These are phyloP conservation scores for Nebria salina DNA, from an alignment of 2,888 invertebrate genomes.

Conservation along the genomic window DNA sequence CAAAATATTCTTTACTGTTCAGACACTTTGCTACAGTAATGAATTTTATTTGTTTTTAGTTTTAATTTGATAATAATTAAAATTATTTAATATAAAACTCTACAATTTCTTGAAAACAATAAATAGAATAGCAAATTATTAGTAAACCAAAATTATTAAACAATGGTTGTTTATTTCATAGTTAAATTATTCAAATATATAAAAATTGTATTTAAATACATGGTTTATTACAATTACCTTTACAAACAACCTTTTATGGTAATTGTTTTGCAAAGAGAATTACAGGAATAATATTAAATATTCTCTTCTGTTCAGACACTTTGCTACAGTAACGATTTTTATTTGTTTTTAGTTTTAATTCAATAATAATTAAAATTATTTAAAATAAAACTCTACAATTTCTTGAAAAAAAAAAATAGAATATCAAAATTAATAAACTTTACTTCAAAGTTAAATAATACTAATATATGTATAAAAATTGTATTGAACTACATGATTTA, in stretches of 20 bases:
- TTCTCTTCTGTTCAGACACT: constrained; percentile 22
- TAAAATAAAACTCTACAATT: not conserved
- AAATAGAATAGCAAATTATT: too few species aligned
- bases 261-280: not conserved
- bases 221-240: not conserved
- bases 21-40: constrained; percentile 2
- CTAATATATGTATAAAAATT: too few species aligned
- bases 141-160: too few species aligned
- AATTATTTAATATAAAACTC: not conserved
- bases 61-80: not conserved
- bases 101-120: not conserved
- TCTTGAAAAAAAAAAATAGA: too few species aligned
- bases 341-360: not conserved
- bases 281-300: constrained; percentile 19
- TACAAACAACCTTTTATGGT: not conserved
- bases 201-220: too few species aligned
- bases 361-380: not conserved
- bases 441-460: too few species aligned
- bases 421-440: too few species aligned
- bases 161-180: too few species aligned
- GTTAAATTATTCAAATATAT: too few species aligned
- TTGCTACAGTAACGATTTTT: constrained; percentile 3
- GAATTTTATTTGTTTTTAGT: not conserved
- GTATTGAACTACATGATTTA: too few species aligned
- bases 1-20: constrained; percentile 30